Percentiles rank a stretch among this genome's conserved stretches.
Conservation (phyloP, 2,797 vertebrate genomes). For the Huso huso region DNA sequence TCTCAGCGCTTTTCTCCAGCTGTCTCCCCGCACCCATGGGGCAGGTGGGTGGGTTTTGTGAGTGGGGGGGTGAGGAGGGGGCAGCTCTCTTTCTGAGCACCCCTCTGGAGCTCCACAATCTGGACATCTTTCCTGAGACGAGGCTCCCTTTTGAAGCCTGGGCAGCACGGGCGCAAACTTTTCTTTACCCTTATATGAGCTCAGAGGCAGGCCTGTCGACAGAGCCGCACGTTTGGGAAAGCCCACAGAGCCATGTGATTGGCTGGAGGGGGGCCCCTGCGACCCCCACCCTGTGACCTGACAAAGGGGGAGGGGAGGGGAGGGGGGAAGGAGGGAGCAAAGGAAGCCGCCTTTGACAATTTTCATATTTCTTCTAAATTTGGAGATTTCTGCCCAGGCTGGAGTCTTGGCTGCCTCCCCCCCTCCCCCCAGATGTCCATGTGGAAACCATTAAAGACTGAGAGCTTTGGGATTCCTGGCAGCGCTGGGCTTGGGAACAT, state of each 20-base stretch:
- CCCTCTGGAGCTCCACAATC: conserved; percentile 12
- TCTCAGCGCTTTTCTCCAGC: background rate
- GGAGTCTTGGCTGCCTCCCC: conserved; percentile 60
- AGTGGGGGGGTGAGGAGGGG: conserved; percentile 14
- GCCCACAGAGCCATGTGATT: conserved; percentile 57
- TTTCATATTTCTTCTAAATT: conserved; percentile 98
- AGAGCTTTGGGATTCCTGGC: conserved; percentile 42
- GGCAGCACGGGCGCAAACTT: conserved; percentile 47
- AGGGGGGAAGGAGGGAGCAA: conserved; percentile 37
- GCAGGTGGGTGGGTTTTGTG: conserved; percentile 3
- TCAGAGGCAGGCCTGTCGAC: conserved; percentile 58
- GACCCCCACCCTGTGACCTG: conserved; percentile 60
- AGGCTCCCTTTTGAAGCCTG: conserved; percentile 42
- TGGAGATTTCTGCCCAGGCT: conserved; percentile 87
- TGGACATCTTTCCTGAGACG: conserved; percentile 21
- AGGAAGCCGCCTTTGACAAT: conserved; percentile 83
- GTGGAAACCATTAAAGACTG: conserved; percentile 73
- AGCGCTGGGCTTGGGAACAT: conserved; percentile 59
- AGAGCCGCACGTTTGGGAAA: conserved; percentile 52
- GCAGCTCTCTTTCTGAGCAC: conserved; percentile 23
- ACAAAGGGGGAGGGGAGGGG: conserved; percentile 22
- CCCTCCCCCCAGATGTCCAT: conserved; percentile 62
- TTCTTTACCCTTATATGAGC: conserved; percentile 92
- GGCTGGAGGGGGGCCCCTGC: conserved; percentile 57
- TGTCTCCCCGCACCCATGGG: background rate